Base-by-base conservation (phyloP, 1,140 invertebrate species). In the Sogatella furcifera region DNA sequence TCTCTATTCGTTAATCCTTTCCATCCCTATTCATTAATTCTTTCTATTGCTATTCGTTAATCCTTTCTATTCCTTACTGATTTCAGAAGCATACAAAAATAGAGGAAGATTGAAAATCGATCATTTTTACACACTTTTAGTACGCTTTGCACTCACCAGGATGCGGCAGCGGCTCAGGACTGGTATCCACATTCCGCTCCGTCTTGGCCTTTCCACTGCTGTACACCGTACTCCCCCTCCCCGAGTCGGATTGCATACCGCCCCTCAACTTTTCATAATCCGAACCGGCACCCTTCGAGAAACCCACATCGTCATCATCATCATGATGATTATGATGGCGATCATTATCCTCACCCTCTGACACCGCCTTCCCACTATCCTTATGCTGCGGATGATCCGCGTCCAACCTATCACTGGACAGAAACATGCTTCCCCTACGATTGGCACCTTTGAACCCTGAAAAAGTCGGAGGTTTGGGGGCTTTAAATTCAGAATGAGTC, bases 191-290 rank as follows among this genome's bases (percentile, higher is more conserved):
- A 15, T 62, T 62, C 44, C 61, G 52, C 13, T 62, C 57, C 14
- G 65, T 61, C 24, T 67, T 66, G 15, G 67, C 60, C 62, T 69
- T 73, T 1, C 84, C 84, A 67, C 85, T 88, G 13, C 84, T 86
- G 71, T 87, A 87, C 49, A 84, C 83, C 13, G 84, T 85, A 66
- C 84, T 86, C 17, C 85, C 85, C 67, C 85, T 77, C 13, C 85
- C 85, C 4, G 85, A 88, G 72, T 88, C 86, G n/a, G 66, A 68
- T 43, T 69, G 68, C 14, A 57, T 65, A 57, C 67, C 61, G 41
- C 61, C 38, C 44, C 83, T 82, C 46, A 82, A 77, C 71, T 86
- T 85, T 67, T 86, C 84, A 66, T 86, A 86, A 76, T 87, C 84
- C 68, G 77, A 81, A 68, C 70, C 76, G 11, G 61, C 49, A 0